phyloP scores from a whole-genome alignment of 1,140 invertebrate genomes.

The Calephelis virginiensis region DNA sequence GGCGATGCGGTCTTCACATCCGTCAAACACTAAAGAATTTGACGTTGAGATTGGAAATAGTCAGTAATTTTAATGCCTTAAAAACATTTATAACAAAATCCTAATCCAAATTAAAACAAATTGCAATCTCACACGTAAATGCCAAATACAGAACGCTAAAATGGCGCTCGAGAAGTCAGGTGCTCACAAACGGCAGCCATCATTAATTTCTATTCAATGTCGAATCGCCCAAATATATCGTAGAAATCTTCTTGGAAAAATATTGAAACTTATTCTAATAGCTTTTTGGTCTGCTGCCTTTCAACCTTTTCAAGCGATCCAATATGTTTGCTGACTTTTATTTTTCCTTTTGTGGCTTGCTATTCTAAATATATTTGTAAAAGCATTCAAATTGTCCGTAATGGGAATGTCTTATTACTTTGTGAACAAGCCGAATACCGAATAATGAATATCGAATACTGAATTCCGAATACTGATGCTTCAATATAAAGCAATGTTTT shows the following conservation, averaged over 20 bases:
- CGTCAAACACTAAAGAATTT: no score
- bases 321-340: slow-evolving; percentile 17
- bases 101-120: background rate
- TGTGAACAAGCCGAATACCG: no score
- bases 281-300: slow-evolving; percentile 7
- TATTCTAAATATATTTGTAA: slow-evolving; percentile 11
- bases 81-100: background rate
- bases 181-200: slow-evolving; percentile 43
- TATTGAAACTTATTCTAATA: slow-evolving; percentile 24
- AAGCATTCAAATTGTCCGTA: background rate
- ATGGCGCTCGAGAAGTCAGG: slow-evolving; percentile 39
- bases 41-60: no score
- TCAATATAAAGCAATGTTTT: no score
- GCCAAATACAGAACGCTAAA: background rate
- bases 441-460: no score
- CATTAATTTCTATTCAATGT: slow-evolving; percentile 60
- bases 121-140: background rate
- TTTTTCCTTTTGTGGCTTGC: background rate
- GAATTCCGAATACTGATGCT: no score
- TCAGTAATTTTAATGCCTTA: no score
- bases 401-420: background rate
- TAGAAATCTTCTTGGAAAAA: slow-evolving; percentile 26
- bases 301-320: slow-evolving; percentile 8
- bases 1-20: no score
- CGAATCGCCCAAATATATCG: slow-evolving; percentile 44